Evolutionary conservation across 2,797 vertebrate genomes (phyloP).

Genomic region (Hydrolagus colliei): DNA sequence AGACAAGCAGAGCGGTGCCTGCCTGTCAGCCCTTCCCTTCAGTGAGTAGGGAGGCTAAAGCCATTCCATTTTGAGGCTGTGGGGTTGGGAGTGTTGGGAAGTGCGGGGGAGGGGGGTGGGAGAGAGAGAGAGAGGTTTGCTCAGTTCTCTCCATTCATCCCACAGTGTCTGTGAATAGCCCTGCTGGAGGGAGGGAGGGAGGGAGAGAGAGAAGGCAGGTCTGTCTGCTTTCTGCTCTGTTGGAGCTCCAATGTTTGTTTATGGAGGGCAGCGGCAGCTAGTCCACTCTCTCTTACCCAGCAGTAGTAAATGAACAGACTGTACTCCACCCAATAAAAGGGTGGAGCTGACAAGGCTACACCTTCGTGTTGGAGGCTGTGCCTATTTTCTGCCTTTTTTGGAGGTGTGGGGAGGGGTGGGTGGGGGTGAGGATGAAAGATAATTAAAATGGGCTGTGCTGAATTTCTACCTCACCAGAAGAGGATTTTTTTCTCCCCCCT

Average conservation of each 20-base stretch:
- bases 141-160: slow-evolving; percentile 1
- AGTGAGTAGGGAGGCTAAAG: no score
- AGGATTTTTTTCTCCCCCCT: background rate
- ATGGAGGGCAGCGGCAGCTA: slow-evolving; percentile 24
- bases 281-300: slow-evolving; percentile 1
- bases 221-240: slow-evolving; percentile 29
- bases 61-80: no score
- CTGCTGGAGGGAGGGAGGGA: slow-evolving; percentile 9
- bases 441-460: slow-evolving; percentile 19
- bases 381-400: background rate
- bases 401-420: no score
- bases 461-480: background rate
- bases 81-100: background rate
- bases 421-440: background rate
- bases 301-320: slow-evolving; percentile 23
- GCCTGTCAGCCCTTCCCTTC: no score
- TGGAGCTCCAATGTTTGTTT: slow-evolving; percentile 27
- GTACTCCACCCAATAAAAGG: slow-evolving; percentile 22
- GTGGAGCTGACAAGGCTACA: slow-evolving; percentile 17
- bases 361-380: slow-evolving; percentile 3
- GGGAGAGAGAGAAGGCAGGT: background rate
- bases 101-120: background rate
- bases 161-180: slow-evolving; percentile 25
- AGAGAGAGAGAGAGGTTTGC: background rate
- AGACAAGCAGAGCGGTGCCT: no score